Conservation (phyloP, 2,797 vertebrate species). For the Semotilus atromaculatus region DNA sequence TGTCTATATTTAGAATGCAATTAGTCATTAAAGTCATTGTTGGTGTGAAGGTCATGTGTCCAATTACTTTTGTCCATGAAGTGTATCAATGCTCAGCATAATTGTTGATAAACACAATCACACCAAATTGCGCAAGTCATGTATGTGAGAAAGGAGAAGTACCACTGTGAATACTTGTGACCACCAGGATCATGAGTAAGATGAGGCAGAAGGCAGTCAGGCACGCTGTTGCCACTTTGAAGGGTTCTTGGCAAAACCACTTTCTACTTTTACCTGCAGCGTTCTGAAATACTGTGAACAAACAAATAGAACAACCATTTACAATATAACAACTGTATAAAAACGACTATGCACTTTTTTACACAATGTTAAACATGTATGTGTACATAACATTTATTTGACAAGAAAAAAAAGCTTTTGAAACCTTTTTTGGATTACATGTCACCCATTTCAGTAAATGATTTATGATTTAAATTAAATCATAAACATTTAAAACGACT, state of each 20-base stretch:
- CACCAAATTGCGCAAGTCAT: not conserved
- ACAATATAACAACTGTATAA: not conserved
- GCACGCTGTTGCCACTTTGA: conserved; percentile 43
- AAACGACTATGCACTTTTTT: not conserved
- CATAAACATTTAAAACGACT: not conserved
- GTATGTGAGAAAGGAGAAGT: not conserved
- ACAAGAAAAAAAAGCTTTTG: not conserved
- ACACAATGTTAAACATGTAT: not conserved
- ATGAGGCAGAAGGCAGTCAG: conserved; percentile 42
- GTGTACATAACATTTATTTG: not conserved
- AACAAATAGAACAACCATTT: not conserved
- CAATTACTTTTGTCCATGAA: not conserved
- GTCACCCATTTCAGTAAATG: not conserved
- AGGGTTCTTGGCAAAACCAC: conserved; percentile 6
- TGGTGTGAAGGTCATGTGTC: not conserved
- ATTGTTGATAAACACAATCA: not conserved
- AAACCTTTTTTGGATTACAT: not conserved
- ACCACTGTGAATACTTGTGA: conserved; percentile 21
- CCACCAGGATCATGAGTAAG: conserved; percentile 44
- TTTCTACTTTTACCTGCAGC: not conserved
- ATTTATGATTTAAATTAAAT: not conserved
- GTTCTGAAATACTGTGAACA: not conserved
- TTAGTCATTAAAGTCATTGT: not conserved
- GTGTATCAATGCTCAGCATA: not conserved
- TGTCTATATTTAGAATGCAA: not conserved